Evolutionary conservation across 2,888 invertebrate genomes (phyloP), one percentile per base, ranked within the genome.

Genomic region (Meiosimyza platycephala): DNA sequence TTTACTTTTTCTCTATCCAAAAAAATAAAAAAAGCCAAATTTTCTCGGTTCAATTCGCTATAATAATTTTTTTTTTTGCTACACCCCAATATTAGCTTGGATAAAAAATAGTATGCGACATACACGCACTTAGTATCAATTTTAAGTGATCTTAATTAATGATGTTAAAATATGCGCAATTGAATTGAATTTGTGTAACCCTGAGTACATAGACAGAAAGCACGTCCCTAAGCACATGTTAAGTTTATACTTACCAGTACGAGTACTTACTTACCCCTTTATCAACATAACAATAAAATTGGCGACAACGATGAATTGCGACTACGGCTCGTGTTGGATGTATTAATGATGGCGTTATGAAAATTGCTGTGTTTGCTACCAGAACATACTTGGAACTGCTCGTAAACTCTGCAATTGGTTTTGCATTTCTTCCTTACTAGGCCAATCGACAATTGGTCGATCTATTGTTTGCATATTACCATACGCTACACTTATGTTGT

Each of bases 401-500:
- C n/a, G 52, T 48, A 16, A 11, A 16, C 48, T 18, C 9, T 28
- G n/a, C 15, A 16, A 68, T 50, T 3, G 1, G 48, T 40, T 18
- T 18, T 28, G 28, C 28, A 28, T 28, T 28, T 28, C 28, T 40
- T 2, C 9, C 40, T 40, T 40, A 9, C 6, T 40, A 9, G 6
- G 6, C 40, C 40, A 40, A 9, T 40, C 40, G 40, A 40, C 28
- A 28, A 28, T 28, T 40, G 9, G 40, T 9, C n/a, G 47, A 33
- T 6, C 3, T 15, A 11, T 55, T 28, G 28, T 16, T 11, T 63
- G 50, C 15, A 16, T 48, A 62, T 71, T 80, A 94, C 94, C 94
- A 95, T 40, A 95, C 93, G 60, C 91, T 91, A 84, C 95, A 95
- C 85, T 95, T 95, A 73, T 91, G 89, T 16, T 82, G 83, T 0